These are phyloP conservation scores for Scaptomyza tumidula DNA, from an alignment of 2,888 invertebrate genomes.

Conservation along the genomic window DNA sequence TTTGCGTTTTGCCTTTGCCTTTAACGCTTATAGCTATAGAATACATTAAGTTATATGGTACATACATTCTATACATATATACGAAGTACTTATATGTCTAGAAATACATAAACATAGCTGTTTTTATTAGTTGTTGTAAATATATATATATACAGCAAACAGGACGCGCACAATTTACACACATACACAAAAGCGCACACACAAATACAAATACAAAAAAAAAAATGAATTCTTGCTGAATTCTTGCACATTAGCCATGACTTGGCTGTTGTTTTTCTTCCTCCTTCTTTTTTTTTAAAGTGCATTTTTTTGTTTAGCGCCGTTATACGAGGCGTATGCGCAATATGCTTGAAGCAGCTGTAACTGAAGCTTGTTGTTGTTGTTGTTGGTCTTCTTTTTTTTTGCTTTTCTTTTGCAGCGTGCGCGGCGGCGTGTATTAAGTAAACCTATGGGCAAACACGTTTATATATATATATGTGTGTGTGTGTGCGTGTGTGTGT, in stretches of 20 bases:
- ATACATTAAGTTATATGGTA: constrained; percentile 5
- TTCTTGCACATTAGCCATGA: constrained; percentile 52
- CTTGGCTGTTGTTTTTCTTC: constrained; percentile 23
- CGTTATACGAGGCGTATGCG: constrained; percentile 58
- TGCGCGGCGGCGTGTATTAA: constrained; percentile 26
- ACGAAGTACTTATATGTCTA: constrained; percentile 10
- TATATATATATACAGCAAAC: constrained; percentile 17
- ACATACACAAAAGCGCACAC: background rate
- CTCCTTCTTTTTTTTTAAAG: constrained; percentile 18
- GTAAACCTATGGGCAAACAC: constrained; percentile 30
- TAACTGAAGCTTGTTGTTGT: constrained; percentile 4
- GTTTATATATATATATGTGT: constrained; percentile 5
- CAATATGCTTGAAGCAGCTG: constrained; percentile 53
- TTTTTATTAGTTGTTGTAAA: background rate
- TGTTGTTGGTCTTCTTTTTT: too few species aligned
- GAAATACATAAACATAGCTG: constrained; percentile 12
- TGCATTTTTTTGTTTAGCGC: constrained; percentile 51
- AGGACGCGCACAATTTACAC: constrained; percentile 9
- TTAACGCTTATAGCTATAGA: constrained; percentile 39
- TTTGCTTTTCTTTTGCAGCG: constrained; percentile 23
- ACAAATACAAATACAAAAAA: constrained; percentile 17
- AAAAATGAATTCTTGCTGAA: constrained; percentile 7
- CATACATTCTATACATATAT: constrained; percentile 18
- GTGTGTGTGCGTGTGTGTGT: constrained; percentile 26
- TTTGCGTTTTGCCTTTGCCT: constrained; percentile 45